phyloP scores from a whole-genome alignment of 2,888 invertebrate species.

The Lysandra coridon region DNA sequence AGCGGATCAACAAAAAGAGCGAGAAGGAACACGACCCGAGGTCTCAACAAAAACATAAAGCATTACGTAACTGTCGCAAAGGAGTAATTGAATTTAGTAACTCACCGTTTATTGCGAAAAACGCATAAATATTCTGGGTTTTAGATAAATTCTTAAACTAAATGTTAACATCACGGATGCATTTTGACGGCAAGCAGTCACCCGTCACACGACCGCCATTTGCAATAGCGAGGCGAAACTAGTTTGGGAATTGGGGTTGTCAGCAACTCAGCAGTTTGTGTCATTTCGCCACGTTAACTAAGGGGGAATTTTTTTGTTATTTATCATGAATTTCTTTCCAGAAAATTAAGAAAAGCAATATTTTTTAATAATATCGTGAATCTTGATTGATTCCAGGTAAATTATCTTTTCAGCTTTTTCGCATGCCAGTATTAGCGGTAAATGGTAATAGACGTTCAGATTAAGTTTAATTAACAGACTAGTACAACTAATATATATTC shows the following conservation, averaged over 20 bases:
- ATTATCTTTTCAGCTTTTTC: no score
- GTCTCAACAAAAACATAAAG: slow-evolving; percentile 59
- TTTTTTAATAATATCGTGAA: no score
- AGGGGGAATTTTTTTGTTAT: no score
- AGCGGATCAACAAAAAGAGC: slow-evolving; percentile 72
- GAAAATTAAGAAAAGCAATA: no score
- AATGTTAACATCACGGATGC: slow-evolving; percentile 60
- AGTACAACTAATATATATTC: no score
- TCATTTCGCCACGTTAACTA: neutral
- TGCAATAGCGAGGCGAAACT: slow-evolving; percentile 47
- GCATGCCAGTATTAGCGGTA: no score
- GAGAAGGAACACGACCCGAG: slow-evolving; percentile 59
- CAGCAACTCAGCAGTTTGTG: neutral
- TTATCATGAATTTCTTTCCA: no score
- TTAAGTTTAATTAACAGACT: no score
- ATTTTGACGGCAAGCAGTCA: slow-evolving; percentile 62
- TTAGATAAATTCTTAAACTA: slow-evolving; percentile 46
- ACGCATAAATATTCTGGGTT: slow-evolving; percentile 42
- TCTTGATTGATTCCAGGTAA: no score
- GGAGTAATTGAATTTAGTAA: slow-evolving; percentile 39
- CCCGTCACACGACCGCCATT: slow-evolving; percentile 72
- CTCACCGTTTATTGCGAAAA: slow-evolving; percentile 46
- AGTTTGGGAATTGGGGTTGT: neutral
- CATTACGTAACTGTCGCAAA: slow-evolving; percentile 55
- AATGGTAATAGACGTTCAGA: no score